These are phyloP conservation scores for Halocynthia roretzi DNA, from an alignment of 23 tunicate genomes.

Conservation along the genomic window DNA sequence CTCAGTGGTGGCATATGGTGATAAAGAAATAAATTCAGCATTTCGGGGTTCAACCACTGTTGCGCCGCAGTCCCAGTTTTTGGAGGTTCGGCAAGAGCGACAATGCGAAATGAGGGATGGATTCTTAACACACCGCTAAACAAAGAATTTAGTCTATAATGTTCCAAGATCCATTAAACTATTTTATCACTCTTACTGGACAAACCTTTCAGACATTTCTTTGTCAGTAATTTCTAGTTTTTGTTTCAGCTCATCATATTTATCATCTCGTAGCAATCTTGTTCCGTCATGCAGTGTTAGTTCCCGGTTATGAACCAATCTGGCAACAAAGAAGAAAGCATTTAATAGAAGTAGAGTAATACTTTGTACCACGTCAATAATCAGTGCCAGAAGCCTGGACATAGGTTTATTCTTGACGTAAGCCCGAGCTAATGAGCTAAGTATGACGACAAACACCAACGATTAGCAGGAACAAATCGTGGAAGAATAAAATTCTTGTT, in stretches of 20 bases:
- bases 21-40: constrained; percentile 72
- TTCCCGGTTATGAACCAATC: constrained; percentile 85
- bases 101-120: constrained; percentile 86
- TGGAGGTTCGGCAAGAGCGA: constrained; percentile 95
- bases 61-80: constrained; percentile 64
- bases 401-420: too few species aligned
- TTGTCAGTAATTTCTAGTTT: constrained; percentile 52
- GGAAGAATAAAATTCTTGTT: too few species aligned
- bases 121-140: constrained; percentile 52
- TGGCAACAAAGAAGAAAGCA: constrained; percentile 3
- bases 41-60: constrained; percentile 88
- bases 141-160: neutral
- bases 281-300: constrained; percentile 89
- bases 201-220: constrained; percentile 57
- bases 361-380: too few species aligned
- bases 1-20: constrained; percentile 94
- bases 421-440: too few species aligned
- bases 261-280: constrained; percentile 55
- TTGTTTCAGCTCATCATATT: constrained; percentile 58
- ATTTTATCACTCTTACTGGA: neutral
- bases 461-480: too few species aligned
- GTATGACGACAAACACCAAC: too few species aligned
- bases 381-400: too few species aligned
- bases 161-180: too few species aligned
- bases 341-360: too few species aligned